Evolutionary conservation across 1,140 invertebrate species (phyloP).

Genomic region (Leptonema lineaticorne): DNA sequence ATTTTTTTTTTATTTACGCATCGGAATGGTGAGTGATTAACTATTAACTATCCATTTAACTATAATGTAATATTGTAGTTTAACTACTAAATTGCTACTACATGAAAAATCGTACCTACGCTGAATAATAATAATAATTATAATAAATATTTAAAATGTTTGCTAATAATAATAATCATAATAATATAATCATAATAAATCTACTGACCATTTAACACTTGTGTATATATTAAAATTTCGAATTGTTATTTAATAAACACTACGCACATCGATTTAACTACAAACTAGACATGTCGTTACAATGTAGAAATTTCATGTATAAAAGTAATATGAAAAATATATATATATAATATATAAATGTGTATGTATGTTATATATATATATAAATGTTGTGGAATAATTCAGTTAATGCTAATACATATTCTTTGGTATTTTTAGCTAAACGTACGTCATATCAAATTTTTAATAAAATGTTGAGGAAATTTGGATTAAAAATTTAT

Average conservation of each 20-base stretch:
- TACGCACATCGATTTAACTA: constrained; percentile 18
- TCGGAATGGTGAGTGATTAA: constrained; percentile 9
- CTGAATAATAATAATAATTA: too few relatives aligned
- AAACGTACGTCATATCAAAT: not conserved
- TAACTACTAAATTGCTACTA: constrained; percentile 19
- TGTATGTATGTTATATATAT: too few relatives aligned
- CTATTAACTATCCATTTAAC: constrained; percentile 1
- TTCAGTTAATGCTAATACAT: not conserved
- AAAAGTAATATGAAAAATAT: constrained; percentile 2
- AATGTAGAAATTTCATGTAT: constrained; percentile 8
- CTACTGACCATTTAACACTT: constrained; percentile 15
- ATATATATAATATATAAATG: not conserved
- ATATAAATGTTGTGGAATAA: not conserved
- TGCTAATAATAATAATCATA: constrained; percentile 10
- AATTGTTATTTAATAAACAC: constrained; percentile 11
- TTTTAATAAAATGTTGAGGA: too few relatives aligned
- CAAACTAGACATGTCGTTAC: not conserved
- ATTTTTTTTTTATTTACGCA: not conserved
- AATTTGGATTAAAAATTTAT: too few relatives aligned
- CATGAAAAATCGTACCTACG: constrained; percentile 20
- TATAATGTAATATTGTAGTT: constrained; percentile 25
- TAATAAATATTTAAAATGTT: constrained; percentile 17
- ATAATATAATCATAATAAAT: not conserved
- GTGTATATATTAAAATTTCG: constrained; percentile 16
- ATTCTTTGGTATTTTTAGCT: not conserved